Percentiles rank a stretch among this genome's conserved stretches.
These are phyloP conservation scores for Diadophis punctatus DNA, from an alignment of 2,113 vertebrate species.

Conservation along the genomic window DNA sequence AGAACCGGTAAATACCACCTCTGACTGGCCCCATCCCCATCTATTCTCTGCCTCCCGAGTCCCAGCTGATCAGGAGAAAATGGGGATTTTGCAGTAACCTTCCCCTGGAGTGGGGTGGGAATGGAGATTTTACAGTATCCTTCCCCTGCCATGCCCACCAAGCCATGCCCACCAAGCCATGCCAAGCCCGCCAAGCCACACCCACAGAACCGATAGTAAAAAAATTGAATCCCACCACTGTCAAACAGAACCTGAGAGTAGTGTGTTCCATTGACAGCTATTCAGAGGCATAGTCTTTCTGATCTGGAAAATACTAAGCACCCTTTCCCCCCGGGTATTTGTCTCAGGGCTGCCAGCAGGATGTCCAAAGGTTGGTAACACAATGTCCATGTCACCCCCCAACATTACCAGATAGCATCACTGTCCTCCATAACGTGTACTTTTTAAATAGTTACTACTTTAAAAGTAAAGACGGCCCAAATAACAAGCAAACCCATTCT, in stretches of 20 bases:
- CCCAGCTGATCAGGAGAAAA: too few relatives aligned
- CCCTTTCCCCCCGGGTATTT: neutral
- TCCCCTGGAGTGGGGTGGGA: too few relatives aligned
- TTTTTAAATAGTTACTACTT: neutral
- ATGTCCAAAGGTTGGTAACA: neutral
- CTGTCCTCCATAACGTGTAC: neutral
- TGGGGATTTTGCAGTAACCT: too few relatives aligned
- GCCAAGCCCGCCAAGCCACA: too few relatives aligned
- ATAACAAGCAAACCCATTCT: neutral
- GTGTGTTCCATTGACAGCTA: neutral
- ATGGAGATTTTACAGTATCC: too few relatives aligned
- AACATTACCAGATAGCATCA: neutral
- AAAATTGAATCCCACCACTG: too few relatives aligned
- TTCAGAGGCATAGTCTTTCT: neutral
- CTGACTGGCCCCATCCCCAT: too few relatives aligned
- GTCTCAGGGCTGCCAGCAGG: neutral
- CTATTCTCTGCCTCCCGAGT: too few relatives aligned
- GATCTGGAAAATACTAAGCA: neutral
- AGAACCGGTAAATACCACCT: too few relatives aligned
- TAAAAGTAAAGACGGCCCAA: neutral
- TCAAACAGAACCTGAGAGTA: neutral
- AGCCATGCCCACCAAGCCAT: too few relatives aligned
- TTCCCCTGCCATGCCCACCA: too few relatives aligned
- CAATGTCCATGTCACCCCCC: neutral
- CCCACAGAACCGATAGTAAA: too few relatives aligned